Percentiles rank a stretch among this genome's conserved stretches.
phyloP scores from a whole-genome alignment of 2,113 vertebrate genomes.

The Syngnathus scovelli region DNA sequence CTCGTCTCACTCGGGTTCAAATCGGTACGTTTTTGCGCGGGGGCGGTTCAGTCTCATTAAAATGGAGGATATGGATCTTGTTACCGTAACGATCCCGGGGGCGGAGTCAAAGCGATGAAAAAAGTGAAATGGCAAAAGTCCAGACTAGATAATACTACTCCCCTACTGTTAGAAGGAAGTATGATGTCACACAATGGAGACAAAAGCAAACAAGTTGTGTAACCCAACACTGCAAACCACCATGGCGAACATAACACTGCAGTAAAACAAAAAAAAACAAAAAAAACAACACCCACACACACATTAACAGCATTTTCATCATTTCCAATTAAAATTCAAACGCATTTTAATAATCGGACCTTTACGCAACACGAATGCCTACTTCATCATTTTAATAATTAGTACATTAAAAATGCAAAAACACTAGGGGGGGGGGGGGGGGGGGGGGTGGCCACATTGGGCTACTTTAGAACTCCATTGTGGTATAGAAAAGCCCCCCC shows the following conservation, averaged over 20 bases:
- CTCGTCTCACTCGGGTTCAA: background rate
- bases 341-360: background rate
- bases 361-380: background rate
- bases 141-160: background rate
- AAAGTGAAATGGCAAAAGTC: background rate
- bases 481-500: constrained; percentile 13
- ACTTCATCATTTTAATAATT: background rate
- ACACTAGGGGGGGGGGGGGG: background rate
- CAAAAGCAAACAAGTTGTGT: constrained; percentile 13
- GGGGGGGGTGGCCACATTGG: background rate
- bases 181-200: background rate
- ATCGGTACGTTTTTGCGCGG: background rate
- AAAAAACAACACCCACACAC: constrained; percentile 2
- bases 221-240: constrained; percentile 29
- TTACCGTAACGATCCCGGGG: background rate
- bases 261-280: background rate
- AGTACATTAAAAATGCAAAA: constrained; percentile 6
- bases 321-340: too few relatives aligned
- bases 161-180: background rate
- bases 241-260: constrained; percentile 20
- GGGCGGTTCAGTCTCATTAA: background rate
- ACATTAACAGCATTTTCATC: background rate
- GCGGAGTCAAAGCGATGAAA: background rate
- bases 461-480: background rate
- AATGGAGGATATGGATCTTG: background rate